Conservation (phyloP, 2,797 vertebrate species). For the Chromobotia macracanthus region DNA sequence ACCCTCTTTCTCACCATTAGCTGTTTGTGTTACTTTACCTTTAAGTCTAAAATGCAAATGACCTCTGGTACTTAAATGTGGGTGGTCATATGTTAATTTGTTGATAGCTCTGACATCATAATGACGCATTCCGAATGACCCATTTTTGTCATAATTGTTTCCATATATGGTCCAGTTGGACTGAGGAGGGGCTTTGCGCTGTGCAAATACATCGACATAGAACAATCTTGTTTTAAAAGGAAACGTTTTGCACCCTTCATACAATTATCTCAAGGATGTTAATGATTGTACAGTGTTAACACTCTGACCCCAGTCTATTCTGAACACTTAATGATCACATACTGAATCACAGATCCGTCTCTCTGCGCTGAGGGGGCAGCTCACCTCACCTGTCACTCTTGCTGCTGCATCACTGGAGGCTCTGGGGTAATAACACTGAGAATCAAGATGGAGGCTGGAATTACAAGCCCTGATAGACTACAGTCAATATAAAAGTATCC, state of each 20-base stretch:
- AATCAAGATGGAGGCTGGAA: constrained; percentile 14
- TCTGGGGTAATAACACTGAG: constrained; percentile 83
- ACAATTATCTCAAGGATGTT: not conserved
- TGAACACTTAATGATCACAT: constrained; percentile 26
- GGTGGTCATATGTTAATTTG: not conserved
- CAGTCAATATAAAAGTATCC: not conserved
- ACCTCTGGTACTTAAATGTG: not conserved
- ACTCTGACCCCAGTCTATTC: not conserved
- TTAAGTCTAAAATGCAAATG: not conserved
- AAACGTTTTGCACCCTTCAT: not conserved
- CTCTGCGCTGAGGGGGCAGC: constrained; percentile 73
- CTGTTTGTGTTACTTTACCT: not conserved
- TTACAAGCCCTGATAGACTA: not conserved
- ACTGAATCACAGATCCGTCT: constrained; percentile 82
- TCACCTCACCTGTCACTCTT: constrained; percentile 78
- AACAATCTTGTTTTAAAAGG: not conserved
- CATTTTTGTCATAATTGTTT: not conserved
- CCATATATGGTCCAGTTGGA: not conserved
- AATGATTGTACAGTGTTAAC: not conserved
- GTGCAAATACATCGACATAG: not conserved
- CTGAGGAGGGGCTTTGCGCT: not conserved
- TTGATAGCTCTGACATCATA: not conserved
- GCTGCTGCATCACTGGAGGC: constrained; percentile 79
- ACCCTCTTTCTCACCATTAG: no score
- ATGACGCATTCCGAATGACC: not conserved